Percentiles rank a stretch among this genome's conserved stretches.
These are phyloP conservation scores for Ceratina japonica DNA, from an alignment of 1,140 invertebrate genomes.

Conservation along the genomic window DNA sequence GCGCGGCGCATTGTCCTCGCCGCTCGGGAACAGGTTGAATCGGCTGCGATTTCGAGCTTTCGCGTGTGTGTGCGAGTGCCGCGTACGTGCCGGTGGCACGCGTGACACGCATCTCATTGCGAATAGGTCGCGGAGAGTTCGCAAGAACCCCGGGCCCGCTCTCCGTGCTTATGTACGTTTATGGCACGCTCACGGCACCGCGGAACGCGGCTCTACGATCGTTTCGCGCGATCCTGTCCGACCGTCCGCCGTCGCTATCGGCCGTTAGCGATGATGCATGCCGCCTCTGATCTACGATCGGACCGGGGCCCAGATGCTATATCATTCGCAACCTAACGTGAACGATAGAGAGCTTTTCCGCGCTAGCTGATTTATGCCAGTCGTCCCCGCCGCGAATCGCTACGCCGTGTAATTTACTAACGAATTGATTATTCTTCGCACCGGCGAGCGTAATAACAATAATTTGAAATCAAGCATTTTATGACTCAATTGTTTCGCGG, in stretches of 20 bases:
- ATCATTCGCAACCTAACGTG: slow-evolving; percentile 40
- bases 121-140: slow-evolving; percentile 52
- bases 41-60: slow-evolving; percentile 39
- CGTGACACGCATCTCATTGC: slow-evolving; percentile 62
- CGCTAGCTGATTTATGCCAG: slow-evolving; percentile 32
- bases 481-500: too few species aligned
- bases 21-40: slow-evolving; percentile 43
- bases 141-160: slow-evolving; percentile 31
- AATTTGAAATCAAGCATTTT: too few species aligned
- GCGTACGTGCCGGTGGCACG: slow-evolving; percentile 42
- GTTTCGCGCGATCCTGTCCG: slow-evolving; percentile 6
- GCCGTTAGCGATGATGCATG: slow-evolving; percentile 62
- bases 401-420: too few species aligned
- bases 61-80: background rate
- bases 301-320: slow-evolving; percentile 3
- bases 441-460: too few species aligned
- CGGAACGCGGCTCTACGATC: slow-evolving; percentile 29
- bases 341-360: slow-evolving; percentile 46
- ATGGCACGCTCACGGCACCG: slow-evolving; percentile 29
- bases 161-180: slow-evolving; percentile 39
- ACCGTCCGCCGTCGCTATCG: slow-evolving; percentile 41
- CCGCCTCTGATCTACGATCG: slow-evolving; percentile 50
- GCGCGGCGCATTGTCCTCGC: slow-evolving; percentile 24
- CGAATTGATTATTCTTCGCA: too few species aligned
- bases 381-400: too few species aligned